Evolutionary conservation across 2,113 vertebrate genomes (phyloP), one percentile per base, ranked within the genome.

Genomic region (Gambusia affinis): DNA sequence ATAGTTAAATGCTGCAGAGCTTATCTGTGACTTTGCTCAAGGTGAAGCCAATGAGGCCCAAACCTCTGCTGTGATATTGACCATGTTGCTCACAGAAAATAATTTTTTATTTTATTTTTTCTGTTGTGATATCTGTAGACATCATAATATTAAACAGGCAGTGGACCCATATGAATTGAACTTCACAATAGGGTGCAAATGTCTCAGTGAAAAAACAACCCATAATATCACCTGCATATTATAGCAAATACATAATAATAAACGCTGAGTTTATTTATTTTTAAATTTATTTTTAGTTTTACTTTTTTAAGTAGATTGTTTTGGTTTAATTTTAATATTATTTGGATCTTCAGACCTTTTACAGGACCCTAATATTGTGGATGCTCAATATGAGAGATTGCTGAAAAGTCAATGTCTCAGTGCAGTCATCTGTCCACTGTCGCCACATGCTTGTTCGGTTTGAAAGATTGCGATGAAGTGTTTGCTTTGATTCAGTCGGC

Each of bases 11-110:
- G 27, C 76, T 78, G 75, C 35, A 42, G 24, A 4, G 24, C 28
- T 1, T 64, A 65, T 70, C 60, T 67, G 76, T 79, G 87, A 85
- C 84, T 88, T 88, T 85, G 81, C 73, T 86, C 82, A 90, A 89
- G 84, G 85, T 85, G 87, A 90, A 85, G 72, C 60, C 72, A n/a
- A 8, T 73, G 70, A 37, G 35, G 35, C 10, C 2, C 3, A 28
- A 27, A 68, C 28, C 29, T 29, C 15, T 28, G 22, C 24, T 4
- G 28, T 37, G 39, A 24, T 44, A 67, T 60, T 39, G 4, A 4
- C 1, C 33, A 14, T 24, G 42, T 35, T 75, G 24, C 35, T 30
- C 17, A 27, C 28, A 37, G 10, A 37, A 37, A 37, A 37, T 37
- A 12, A 37, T 37, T 0, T 8, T 27, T 27, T 33, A 6, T 33